Base-by-base conservation (phyloP, 2,888 invertebrate species). In the Petrolisthes manimaculis region DNA sequence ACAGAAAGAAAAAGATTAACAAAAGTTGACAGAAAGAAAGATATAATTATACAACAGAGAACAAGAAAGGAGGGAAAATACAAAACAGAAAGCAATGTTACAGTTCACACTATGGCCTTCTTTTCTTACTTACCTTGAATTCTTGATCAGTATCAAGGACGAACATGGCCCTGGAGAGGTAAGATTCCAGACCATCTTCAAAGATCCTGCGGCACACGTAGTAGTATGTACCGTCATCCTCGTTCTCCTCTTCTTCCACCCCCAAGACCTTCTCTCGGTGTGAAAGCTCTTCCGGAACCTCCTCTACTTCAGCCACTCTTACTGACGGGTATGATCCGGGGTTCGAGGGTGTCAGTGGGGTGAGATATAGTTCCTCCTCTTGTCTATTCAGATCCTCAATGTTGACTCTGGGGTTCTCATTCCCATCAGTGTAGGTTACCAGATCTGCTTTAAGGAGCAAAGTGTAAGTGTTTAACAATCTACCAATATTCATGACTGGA, bases 111-210 rank as follows among this genome's bases (percentile, higher is more conserved):
- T 37, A 37, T 37, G 37, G 37, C 37, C 37, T 37, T 2, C 37
- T 2, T 1, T 37, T 37, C 37, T 37, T 37, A 37, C 18, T 21
- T 5, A 78, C 78, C 78, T 51, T 51, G 51, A 78, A 78, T 51
- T 78, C 78, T 37, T 37, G 8, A 51, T 14, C 78, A n/a, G 78
- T 78, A 5, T 78, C 78, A 51, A 3, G 37, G 12, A 51, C 5
- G 51, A 9, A 53, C 37, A 78, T 78, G 78, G 78, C 78, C 78
- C 78, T 24, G 78, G 78, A 78, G 78, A 78, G 78, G n/a, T 78
- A 78, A 51, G 78, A 24, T 21, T 78, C 78, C 51, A 78, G 2
- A 24, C 51, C 53, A 37, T 54, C 51, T 21, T 8, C 1, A 9
- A 51, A 51, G n/a, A 78, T 78, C 24, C 51, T 24, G 9, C 3